Percentiles rank a stretch among this genome's conserved stretches.
These are phyloP conservation scores for Pammene aurita DNA, from an alignment of 2,888 invertebrate species.

Conservation along the genomic window DNA sequence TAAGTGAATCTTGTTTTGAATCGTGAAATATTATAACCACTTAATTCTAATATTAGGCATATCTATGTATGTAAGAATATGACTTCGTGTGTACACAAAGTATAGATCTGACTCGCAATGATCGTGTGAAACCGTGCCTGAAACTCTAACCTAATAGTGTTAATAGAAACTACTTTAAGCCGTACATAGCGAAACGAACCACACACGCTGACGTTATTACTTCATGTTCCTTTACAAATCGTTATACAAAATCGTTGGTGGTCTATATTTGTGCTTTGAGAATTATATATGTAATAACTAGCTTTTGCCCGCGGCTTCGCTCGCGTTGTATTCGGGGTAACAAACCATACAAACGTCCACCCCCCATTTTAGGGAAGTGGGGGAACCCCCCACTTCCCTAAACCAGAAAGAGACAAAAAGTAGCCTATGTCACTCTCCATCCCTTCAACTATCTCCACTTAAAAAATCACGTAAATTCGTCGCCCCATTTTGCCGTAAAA, in stretches of 20 bases:
- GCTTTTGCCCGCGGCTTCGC: too few relatives aligned
- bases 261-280: background rate
- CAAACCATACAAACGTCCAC: too few relatives aligned
- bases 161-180: constrained; percentile 36
- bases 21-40: too few relatives aligned
- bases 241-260: constrained; percentile 12
- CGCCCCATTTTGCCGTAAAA: too few relatives aligned
- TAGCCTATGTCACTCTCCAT: too few relatives aligned
- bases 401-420: too few relatives aligned
- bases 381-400: too few relatives aligned
- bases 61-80: background rate
- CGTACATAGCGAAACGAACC: background rate
- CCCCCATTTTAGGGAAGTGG: too few relatives aligned
- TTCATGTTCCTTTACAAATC: constrained; percentile 12
- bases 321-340: too few relatives aligned
- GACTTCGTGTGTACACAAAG: constrained; percentile 16
- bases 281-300: background rate
- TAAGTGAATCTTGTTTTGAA: too few relatives aligned
- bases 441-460: too few relatives aligned
- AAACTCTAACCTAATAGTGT: constrained; percentile 49
- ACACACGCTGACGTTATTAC: constrained; percentile 10
- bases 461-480: too few relatives aligned
- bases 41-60: background rate
- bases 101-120: constrained; percentile 50
- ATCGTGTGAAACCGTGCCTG: constrained; percentile 63